A percentile compares a stretch with the other conserved stretches of the same genome.
Conservation (phyloP, 2,888 invertebrate genomes). For the Leptinotarsa tumamoca region DNA sequence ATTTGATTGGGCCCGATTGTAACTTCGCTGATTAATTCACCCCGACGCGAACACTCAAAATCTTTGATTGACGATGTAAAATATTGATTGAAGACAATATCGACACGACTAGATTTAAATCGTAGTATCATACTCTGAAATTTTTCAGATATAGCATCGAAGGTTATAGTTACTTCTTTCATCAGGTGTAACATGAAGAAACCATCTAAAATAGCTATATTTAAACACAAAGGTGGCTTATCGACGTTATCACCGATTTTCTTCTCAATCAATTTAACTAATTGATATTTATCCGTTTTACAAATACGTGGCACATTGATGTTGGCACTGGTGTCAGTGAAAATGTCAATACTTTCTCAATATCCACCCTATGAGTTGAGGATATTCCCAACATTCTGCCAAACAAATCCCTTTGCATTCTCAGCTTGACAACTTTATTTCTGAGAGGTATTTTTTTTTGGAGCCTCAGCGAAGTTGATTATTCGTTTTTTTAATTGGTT, state of each 20-base stretch:
- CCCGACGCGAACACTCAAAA: too few species aligned
- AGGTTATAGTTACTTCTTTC: too few species aligned
- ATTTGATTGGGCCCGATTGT: too few species aligned
- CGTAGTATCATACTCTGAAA: too few species aligned
- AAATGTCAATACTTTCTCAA: constrained; percentile 17
- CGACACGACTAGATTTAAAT: too few species aligned
- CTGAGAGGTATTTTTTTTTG: constrained; percentile 35
- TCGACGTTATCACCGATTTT: constrained; percentile 25
- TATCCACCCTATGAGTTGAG: constrained; percentile 37
- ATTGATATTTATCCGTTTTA: constrained; percentile 33
- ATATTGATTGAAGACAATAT: too few species aligned
- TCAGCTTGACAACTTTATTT: constrained; percentile 43
- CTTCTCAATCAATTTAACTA: constrained; percentile 29
- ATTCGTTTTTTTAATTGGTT: not conserved
- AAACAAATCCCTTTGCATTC: constrained; percentile 48
- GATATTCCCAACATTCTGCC: constrained; percentile 47
- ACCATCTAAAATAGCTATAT: constrained; percentile 23
- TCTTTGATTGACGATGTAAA: too few species aligned
- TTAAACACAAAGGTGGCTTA: constrained; percentile 24
- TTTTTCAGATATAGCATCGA: too few species aligned
- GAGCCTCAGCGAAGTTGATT: constrained; percentile 39
- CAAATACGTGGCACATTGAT: constrained; percentile 35
- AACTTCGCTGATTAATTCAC: too few species aligned
- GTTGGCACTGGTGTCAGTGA: constrained; percentile 45
- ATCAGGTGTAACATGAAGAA: too few species aligned